phyloP scores from a whole-genome alignment of 1,140 invertebrate genomes.

The Zaprionus camerounensis region DNA sequence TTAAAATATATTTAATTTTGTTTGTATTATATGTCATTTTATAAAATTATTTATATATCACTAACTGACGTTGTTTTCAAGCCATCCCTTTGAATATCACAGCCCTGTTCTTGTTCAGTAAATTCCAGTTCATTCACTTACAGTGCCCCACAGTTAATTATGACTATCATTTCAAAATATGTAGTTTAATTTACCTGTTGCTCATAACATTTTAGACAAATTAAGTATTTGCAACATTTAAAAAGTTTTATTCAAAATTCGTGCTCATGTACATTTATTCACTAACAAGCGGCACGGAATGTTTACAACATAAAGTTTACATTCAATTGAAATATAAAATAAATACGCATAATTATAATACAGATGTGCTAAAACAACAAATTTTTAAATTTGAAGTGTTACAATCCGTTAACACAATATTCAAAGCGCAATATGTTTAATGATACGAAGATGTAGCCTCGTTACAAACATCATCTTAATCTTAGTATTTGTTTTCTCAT shows the following conservation, averaged over 20 bases:
- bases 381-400: constrained; percentile 21
- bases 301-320: constrained; percentile 47
- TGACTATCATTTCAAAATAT: not conserved
- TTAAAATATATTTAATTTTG: not conserved
- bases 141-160: not conserved
- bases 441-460: constrained; percentile 38
- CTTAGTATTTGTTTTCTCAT: not conserved
- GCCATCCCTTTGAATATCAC: not conserved
- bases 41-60: not conserved
- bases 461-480: constrained; percentile 4
- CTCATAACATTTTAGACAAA: not conserved
- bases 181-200: not conserved
- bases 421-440: constrained; percentile 43
- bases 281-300: constrained; percentile 68
- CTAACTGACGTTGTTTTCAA: not conserved
- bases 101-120: not conserved
- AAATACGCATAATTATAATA: constrained; percentile 52
- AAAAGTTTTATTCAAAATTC: constrained; percentile 71
- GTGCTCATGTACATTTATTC: constrained; percentile 50
- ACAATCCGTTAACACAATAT: constrained; percentile 58
- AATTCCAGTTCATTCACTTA: not conserved
- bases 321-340: constrained; percentile 51
- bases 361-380: constrained; percentile 21
- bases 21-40: not conserved
- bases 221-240: constrained; percentile 6